Percentiles rank a stretch among this genome's conserved stretches.
These are phyloP conservation scores for Cyphomyrus plagiostoma DNA, from an alignment of 2,113 vertebrate species.

Conservation along the genomic window DNA sequence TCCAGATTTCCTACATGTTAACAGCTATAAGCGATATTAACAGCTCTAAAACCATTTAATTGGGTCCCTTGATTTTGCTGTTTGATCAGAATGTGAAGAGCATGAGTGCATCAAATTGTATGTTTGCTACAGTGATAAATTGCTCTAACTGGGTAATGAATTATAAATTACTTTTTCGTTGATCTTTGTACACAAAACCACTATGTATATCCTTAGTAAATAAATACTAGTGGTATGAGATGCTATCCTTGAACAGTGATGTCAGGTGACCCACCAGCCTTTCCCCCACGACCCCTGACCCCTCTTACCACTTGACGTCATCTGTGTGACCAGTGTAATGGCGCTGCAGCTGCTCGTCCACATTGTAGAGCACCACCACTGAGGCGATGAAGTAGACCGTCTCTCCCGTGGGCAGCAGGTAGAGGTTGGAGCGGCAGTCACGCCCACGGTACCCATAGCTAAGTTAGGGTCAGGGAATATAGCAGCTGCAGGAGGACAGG, in stretches of 20 bases:
- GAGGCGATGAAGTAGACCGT: constrained; percentile 96
- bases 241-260: not conserved
- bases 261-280: not conserved
- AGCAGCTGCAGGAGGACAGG: not conserved
- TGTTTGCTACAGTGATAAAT: not conserved
- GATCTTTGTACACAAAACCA: not conserved
- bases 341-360: constrained; percentile 89
- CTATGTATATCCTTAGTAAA: not conserved
- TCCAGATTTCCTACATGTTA: not conserved
- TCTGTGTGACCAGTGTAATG: constrained; percentile 93
- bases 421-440: constrained; percentile 94
- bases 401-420: constrained; percentile 93
- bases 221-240: not conserved
- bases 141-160: not conserved
- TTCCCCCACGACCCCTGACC: not conserved
- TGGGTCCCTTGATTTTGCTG: not conserved
- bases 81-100: not conserved
- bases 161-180: not conserved
- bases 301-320: constrained; percentile 91
- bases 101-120: not conserved
- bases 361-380: constrained; percentile 89
- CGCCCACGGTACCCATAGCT: constrained; percentile 90
- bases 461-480: constrained; percentile 56
- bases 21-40: not conserved
- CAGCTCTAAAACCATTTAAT: not conserved